A percentile compares a stretch with the other conserved stretches of the same genome.
phyloP scores from a whole-genome alignment of 2,797 vertebrate genomes.

The Balearica regulorum region DNA sequence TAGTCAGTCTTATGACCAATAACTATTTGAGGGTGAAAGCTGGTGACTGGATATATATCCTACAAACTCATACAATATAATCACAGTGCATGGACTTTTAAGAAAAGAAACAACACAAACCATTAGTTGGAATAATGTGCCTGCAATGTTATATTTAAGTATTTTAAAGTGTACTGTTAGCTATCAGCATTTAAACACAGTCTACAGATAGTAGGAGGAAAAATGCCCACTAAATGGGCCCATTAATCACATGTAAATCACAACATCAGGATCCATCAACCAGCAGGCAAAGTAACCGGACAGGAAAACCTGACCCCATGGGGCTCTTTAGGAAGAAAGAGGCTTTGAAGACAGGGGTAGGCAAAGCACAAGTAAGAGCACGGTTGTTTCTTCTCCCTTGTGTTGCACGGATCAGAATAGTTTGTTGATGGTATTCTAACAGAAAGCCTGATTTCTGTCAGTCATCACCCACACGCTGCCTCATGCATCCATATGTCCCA shows the following conservation, averaged over 20 bases:
- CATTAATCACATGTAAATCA: background rate
- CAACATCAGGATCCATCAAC: background rate
- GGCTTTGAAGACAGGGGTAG: background rate
- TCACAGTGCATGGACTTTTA: rapidly evolving
- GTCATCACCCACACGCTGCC: background rate
- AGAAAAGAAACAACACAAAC: background rate
- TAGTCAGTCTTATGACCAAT: background rate
- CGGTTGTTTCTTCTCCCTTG: rapidly evolving
- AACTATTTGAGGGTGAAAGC: background rate
- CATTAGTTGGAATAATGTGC: background rate
- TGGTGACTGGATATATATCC: background rate
- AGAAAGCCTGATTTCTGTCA: background rate
- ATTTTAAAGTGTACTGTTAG: background rate
- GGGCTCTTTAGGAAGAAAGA: background rate
- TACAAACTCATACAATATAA: background rate
- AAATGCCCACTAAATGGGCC: background rate
- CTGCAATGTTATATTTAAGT: background rate
- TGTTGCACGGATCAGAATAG: background rate
- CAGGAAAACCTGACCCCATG: background rate
- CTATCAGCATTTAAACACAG: background rate
- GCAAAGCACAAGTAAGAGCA: background rate
- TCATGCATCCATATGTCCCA: background rate
- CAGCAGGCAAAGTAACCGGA: background rate
- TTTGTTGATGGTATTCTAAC: background rate
- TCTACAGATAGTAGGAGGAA: background rate